phyloP scores from a whole-genome alignment of 1,140 invertebrate species.

The Drosophila sproati region DNA sequence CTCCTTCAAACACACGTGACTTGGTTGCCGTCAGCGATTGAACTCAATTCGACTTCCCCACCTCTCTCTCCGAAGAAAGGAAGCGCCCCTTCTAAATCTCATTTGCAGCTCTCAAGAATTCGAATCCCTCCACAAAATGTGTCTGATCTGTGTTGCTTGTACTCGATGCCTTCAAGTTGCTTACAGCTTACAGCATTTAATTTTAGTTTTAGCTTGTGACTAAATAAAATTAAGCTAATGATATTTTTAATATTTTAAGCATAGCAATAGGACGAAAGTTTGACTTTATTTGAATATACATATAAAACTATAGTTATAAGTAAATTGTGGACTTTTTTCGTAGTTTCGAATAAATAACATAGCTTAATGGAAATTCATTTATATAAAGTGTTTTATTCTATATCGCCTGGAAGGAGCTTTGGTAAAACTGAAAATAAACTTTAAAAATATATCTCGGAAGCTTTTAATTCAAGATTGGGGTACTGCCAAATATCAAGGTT shows the following conservation, averaged over 20 bases:
- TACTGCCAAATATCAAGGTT: too few relatives aligned
- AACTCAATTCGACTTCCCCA: constrained; percentile 10
- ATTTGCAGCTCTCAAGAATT: constrained; percentile 66
- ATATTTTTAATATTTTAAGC: constrained; percentile 49
- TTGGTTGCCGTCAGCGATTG: constrained; percentile 74
- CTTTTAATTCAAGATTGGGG: too few relatives aligned
- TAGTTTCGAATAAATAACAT: constrained; percentile 73
- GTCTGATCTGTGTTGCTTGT: constrained; percentile 64
- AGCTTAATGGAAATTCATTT: constrained; percentile 47
- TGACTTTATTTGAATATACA: constrained; percentile 69
- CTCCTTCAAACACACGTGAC: constrained; percentile 45
- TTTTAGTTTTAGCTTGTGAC: constrained; percentile 27
- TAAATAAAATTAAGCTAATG: constrained; percentile 46
- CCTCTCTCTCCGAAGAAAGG: neutral
- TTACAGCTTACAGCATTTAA: constrained; percentile 64
- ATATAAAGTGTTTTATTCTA: neutral
- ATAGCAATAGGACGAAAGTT: constrained; percentile 62
- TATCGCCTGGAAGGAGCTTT: neutral
- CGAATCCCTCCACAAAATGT: constrained; percentile 70
- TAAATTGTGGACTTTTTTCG: constrained; percentile 64
- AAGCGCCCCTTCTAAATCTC: constrained; percentile 51
- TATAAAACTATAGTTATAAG: constrained; percentile 17
- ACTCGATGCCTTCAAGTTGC: constrained; percentile 58
- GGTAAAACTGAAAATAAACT: neutral
- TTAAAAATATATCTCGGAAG: too few relatives aligned